phyloP scores from a whole-genome alignment of 2,888 invertebrate species.

The Rambutsinella grinnellia region DNA sequence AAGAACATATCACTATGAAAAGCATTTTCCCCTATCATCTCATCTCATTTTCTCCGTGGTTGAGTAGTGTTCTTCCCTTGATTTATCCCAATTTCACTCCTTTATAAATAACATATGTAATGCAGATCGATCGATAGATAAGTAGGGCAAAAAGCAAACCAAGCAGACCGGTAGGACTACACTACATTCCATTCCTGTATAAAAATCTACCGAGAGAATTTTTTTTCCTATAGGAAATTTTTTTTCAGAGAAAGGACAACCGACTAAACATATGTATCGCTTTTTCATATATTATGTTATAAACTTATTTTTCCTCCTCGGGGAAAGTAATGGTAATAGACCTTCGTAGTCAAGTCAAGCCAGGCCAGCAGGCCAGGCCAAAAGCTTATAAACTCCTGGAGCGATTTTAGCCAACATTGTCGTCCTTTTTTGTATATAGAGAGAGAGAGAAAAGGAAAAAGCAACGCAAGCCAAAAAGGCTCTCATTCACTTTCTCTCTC shows the following conservation, averaged over 20 bases:
- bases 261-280: not conserved
- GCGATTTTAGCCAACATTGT: constrained; percentile 49
- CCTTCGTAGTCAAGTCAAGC: constrained; percentile 40
- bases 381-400: constrained; percentile 55
- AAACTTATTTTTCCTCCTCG: not conserved
- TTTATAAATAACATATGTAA: constrained; percentile 56
- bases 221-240: too few species aligned
- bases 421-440: constrained; percentile 28
- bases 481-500: constrained; percentile 3
- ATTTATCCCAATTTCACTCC: constrained; percentile 53
- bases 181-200: not conserved
- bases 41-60: constrained; percentile 13
- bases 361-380: constrained; percentile 54
- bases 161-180: constrained; percentile 19
- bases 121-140: constrained; percentile 62
- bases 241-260: too few species aligned
- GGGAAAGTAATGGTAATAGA: constrained; percentile 5
- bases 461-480: constrained; percentile 38
- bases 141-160: constrained; percentile 57
- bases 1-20: not conserved
- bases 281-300: not conserved
- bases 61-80: constrained; percentile 27
- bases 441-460: constrained; percentile 19
- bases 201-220: too few species aligned
- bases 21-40: constrained; percentile 6